phyloP scores from a whole-genome alignment of 2,888 invertebrate genomes.

The Unio pictorum region DNA sequence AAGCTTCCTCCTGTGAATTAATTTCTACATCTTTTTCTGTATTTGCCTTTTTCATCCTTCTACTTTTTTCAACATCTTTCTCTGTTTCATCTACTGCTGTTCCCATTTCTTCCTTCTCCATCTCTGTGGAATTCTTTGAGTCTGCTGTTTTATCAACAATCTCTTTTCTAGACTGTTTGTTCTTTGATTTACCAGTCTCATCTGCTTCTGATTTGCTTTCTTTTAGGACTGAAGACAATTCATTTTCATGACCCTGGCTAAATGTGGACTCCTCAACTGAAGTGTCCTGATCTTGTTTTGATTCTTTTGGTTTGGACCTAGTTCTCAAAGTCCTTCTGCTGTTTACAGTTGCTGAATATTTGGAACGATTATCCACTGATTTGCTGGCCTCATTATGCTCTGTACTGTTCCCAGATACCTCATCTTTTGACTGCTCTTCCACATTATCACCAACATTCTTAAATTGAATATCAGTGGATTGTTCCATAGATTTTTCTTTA shows the following conservation, averaged over 20 bases:
- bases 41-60: background rate
- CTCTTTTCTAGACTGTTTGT: background rate
- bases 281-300: slow-evolving; percentile 3
- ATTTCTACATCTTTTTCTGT: background rate
- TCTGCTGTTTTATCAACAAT: background rate
- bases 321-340: too few species aligned
- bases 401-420: too few species aligned
- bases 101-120: background rate
- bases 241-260: background rate
- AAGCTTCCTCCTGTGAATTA: background rate
- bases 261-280: background rate
- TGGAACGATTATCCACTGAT: too few species aligned
- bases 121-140: background rate
- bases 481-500: background rate
- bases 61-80: slow-evolving; percentile 79
- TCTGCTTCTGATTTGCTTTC: background rate
- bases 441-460: background rate
- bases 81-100: slow-evolving; percentile 64
- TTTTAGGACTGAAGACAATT: background rate
- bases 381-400: too few species aligned
- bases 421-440: background rate
- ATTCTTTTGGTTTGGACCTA: background rate
- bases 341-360: too few species aligned
- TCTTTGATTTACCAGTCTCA: too few species aligned
- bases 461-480: background rate